Evolutionary conservation across 2,888 invertebrate genomes (phyloP), one percentile per base, ranked within the genome.

Genomic region (Nomada hirtipes): DNA sequence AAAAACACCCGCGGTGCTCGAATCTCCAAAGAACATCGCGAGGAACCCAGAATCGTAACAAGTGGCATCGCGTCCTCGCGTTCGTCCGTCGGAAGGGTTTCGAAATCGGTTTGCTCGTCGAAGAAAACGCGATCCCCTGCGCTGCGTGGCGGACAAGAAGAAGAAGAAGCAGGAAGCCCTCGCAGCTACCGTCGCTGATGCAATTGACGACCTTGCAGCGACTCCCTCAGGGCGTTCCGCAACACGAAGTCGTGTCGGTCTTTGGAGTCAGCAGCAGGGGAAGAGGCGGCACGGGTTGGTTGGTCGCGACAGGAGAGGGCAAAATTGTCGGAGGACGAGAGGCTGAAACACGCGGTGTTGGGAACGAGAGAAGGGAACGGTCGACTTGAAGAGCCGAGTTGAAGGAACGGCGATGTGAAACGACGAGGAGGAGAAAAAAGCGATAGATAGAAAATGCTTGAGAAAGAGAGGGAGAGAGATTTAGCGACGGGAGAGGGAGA

Each of bases 221-320:
- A 63, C 52, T 79, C 83, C 83, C 79, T 81, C 68, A 76, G 70
- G 82, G 68, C 78, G 76, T 80, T 81, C 88, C 77, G 60, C 89
- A 88, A 89, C 86, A 84, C 87, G 86, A 87, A 80, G 79, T 83
- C 82, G 82, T 88, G 89, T 84, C 85, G 72, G 73, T 83, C 72
- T 67, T 53, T 15, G 15, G 47, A 65, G 65, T 63, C 63, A 11
- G 65, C 13, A 29, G 59, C 68, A 57, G 44, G 71, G 26, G 59
- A 50, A 55, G 64, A 70, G 79, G 50, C 44, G 64, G 65, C 4
- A 29, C 55, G 75, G 61, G 57, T 64, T 63, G 68, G 20, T 36
- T 23, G 23, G 13, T 9, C 23, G 42, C 36, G 79, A 47, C 52
- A 13, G 64, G 76, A 76, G 79, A 59, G 70, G 69, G 79, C 52